phyloP scores from a whole-genome alignment of 2,797 vertebrate species.

The Xenentodon cancila region DNA sequence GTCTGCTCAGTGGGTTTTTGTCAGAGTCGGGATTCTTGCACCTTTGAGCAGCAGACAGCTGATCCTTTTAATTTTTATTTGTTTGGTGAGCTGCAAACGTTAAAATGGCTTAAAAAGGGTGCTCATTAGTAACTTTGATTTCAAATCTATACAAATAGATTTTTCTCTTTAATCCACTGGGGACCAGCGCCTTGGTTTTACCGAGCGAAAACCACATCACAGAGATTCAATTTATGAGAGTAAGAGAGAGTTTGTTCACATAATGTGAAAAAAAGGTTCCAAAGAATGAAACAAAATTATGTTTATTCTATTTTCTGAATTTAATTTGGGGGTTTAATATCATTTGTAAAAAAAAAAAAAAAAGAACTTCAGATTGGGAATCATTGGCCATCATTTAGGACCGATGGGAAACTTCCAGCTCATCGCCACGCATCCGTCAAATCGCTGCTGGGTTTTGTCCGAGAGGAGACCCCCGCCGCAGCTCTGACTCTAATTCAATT shows the following conservation, averaged over 20 bases:
- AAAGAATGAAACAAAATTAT: not conserved
- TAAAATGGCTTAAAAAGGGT: no score
- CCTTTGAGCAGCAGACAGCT: no score
- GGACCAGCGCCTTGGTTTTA: no score
- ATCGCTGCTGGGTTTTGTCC: slow-evolving; percentile 82
- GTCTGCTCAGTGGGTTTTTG: no score
- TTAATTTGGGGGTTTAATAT: not conserved
- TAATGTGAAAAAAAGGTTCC: not conserved
- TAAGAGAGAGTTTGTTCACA: not conserved
- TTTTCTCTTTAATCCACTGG: no score
- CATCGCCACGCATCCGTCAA: slow-evolving; percentile 12
- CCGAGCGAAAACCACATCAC: no score
- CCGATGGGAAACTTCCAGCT: slow-evolving; percentile 73
- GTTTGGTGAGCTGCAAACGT: no score
- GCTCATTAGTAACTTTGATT: no score
- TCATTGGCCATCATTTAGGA: not conserved
- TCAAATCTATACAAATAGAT: no score
- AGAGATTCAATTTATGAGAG: not conserved
- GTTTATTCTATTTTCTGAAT: not conserved
- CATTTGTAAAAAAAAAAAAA: not conserved
- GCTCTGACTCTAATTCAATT: slow-evolving; percentile 98
- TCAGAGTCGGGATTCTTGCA: no score
- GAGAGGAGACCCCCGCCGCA: slow-evolving; percentile 87
- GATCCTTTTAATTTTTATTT: no score
- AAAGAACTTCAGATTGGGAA: no score